Percentiles rank a stretch among this genome's conserved stretches.
Conservation (phyloP, 2,797 vertebrate species). For the Epinephelus awoara region DNA sequence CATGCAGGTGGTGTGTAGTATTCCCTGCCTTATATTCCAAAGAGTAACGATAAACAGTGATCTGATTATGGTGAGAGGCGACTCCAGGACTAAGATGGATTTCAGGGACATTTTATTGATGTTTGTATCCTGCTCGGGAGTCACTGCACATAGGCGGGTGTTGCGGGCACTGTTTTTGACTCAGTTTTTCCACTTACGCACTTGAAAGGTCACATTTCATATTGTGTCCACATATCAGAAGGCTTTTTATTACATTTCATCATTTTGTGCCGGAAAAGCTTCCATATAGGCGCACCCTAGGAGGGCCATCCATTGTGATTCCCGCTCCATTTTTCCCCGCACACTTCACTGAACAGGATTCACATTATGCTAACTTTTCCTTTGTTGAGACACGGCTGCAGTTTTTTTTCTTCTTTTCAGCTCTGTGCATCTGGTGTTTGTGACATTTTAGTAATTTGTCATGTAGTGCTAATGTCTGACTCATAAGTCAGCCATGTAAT, state of each 20-base stretch:
- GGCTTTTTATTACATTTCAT: constrained; percentile 65
- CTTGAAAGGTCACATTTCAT: constrained; percentile 75
- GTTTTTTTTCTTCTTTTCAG: constrained; percentile 20
- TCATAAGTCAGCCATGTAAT: constrained; percentile 59
- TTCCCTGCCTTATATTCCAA: constrained; percentile 36
- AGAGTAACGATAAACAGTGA: constrained; percentile 47
- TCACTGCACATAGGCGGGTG: constrained; percentile 38
- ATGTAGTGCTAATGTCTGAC: constrained; percentile 55
- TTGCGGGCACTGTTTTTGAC: constrained; percentile 34
- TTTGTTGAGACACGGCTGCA: constrained; percentile 10
- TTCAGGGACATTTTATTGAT: constrained; percentile 60
- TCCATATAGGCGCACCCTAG: neutral
- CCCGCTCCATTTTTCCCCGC: neutral
- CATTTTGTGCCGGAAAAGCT: constrained; percentile 52
- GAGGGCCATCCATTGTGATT: constrained; percentile 38
- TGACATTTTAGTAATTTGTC: constrained; percentile 68
- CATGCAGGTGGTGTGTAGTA: constrained; percentile 14
- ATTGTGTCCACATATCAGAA: constrained; percentile 44
- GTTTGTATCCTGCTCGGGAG: constrained; percentile 42
- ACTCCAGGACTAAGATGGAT: constrained; percentile 57
- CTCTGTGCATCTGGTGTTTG: constrained; percentile 56
- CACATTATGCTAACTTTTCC: constrained; percentile 45
- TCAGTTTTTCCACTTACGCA: constrained; percentile 54
- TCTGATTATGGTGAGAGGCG: constrained; percentile 53
- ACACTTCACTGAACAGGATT: constrained; percentile 46